phyloP scores from a whole-genome alignment of 2,113 vertebrate species.

The Toxostoma redivivum region DNA sequence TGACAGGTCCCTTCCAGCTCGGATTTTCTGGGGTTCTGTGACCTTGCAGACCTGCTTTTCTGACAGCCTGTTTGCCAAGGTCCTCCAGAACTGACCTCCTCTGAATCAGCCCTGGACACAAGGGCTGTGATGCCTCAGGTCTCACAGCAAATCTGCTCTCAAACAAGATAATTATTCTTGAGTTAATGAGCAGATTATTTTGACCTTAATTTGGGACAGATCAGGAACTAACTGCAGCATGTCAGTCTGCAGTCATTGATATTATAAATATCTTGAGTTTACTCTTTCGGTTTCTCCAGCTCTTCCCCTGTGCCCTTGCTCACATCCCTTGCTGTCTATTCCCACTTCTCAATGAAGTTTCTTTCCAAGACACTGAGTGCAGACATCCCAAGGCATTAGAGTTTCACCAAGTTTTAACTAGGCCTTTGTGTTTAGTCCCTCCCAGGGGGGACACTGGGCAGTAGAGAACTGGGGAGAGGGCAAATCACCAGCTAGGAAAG shows the following conservation, averaged over 20 bases:
- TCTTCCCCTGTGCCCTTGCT: not conserved
- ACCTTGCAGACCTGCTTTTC: not conserved
- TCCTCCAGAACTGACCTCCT: not conserved
- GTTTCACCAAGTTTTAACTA: conserved; percentile 19
- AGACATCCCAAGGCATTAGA: not conserved
- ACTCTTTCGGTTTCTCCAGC: not conserved
- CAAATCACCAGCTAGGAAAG: not conserved
- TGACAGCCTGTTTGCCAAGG: not conserved
- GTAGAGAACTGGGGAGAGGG: not conserved
- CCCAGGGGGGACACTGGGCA: not conserved
- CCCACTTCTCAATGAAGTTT: not conserved
- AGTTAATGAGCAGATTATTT: not conserved
- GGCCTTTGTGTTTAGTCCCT: not conserved
- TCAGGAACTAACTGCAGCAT: not conserved
- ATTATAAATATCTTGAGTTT: not conserved
- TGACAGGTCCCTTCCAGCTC: not conserved
- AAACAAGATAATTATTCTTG: not conserved
- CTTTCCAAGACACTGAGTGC: not conserved
- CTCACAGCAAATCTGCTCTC: not conserved
- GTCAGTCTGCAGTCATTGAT: not conserved
- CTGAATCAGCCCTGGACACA: not conserved
- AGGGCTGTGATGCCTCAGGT: not conserved
- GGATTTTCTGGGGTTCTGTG: not conserved
- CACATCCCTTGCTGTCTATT: not conserved
- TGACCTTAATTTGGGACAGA: not conserved